Conservation (phyloP, 1,140 invertebrate species). For the Thereuonema tuberculata region DNA sequence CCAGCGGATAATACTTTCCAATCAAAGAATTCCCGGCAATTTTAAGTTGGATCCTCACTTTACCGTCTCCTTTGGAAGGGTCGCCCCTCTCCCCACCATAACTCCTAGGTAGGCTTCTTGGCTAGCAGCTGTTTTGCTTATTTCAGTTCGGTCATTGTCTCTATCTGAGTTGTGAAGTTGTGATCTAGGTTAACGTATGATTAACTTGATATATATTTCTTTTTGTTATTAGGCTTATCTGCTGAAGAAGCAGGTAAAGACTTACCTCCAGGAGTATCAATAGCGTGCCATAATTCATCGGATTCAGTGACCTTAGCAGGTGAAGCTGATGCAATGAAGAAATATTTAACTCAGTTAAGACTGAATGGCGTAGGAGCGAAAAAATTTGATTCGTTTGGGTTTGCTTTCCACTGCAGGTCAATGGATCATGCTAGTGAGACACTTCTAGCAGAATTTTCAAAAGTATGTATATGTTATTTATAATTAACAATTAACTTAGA, state of each 20-base stretch:
- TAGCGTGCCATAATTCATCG: background rate
- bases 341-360: constrained; percentile 33
- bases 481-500: too few relatives aligned
- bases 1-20: too few relatives aligned
- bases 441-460: constrained; percentile 28
- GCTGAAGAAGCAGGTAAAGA: background rate
- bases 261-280: background rate
- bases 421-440: constrained; percentile 37
- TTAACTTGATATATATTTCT: constrained; percentile 9
- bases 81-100: constrained; percentile 71
- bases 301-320: background rate
- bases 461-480: too few relatives aligned
- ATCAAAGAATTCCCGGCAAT: too few relatives aligned
- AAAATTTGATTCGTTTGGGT: constrained; percentile 38
- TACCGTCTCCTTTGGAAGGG: too few relatives aligned
- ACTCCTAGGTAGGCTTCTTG: constrained; percentile 63
- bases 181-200: background rate
- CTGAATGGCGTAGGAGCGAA: constrained; percentile 36
- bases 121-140: constrained; percentile 68
- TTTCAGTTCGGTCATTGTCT: constrained; percentile 34
- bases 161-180: background rate
- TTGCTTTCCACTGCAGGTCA: constrained; percentile 42
- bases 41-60: too few relatives aligned
- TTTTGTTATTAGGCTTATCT: background rate
- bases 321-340: constrained; percentile 31